Evolutionary conservation across 2,888 invertebrate species (phyloP).

Genomic region (Habroteleia sp.): DNA sequence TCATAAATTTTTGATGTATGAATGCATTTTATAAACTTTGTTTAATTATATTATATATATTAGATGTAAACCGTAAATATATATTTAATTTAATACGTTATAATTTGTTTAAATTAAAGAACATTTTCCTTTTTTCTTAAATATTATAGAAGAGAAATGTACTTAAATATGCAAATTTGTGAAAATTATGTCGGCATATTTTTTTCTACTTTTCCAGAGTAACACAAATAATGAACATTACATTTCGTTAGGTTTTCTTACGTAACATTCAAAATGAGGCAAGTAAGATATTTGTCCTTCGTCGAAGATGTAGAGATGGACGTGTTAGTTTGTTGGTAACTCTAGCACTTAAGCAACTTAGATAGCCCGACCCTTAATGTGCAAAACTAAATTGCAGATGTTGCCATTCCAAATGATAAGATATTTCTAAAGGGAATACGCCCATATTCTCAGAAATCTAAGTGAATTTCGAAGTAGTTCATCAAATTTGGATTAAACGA

Average conservation of each 20-base stretch:
- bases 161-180: too few species aligned
- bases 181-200: not conserved
- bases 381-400: conserved; percentile 26
- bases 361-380: conserved; percentile 13
- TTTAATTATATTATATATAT: too few species aligned
- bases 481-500: too few species aligned
- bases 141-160: not conserved
- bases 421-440: not conserved
- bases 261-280: not conserved
- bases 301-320: not conserved
- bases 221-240: conserved; percentile 3
- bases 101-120: too few species aligned
- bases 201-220: not conserved
- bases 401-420: conserved; percentile 23
- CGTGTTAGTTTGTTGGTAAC: not conserved
- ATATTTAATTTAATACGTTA: too few species aligned
- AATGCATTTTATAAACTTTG: too few species aligned
- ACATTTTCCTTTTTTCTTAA: too few species aligned
- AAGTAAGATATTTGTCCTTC: conserved; percentile 8
- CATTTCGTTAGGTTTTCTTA: not conserved
- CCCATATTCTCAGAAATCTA: not conserved
- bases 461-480: not conserved
- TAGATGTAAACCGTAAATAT: too few species aligned
- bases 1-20: too few species aligned
- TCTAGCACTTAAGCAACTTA: conserved; percentile 6